These are phyloP conservation scores for Myioborus melanocephalus DNA, from an alignment of 2,797 vertebrate species.

Conservation along the genomic window DNA sequence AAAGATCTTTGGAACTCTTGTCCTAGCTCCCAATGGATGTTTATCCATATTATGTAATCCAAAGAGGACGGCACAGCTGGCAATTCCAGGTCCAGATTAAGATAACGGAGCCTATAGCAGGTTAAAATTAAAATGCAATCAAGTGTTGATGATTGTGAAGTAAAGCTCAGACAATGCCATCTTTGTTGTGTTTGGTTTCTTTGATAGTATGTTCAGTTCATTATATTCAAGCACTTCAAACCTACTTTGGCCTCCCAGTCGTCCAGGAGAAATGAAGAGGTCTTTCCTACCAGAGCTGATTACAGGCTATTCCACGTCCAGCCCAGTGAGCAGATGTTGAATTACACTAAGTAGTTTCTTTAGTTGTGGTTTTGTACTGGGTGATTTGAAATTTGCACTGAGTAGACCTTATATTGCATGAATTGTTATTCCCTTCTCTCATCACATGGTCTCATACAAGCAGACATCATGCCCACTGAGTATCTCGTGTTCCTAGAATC, in stretches of 20 bases:
- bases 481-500: background rate
- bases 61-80: constrained; percentile 25
- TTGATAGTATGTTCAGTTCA: background rate
- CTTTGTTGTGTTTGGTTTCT: background rate
- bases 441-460: no score
- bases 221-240: background rate
- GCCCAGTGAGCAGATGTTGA: background rate
- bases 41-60: background rate
- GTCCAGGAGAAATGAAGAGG: background rate
- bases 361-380: no score
- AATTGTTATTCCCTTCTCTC: no score
- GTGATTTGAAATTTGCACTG: no score
- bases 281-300: background rate
- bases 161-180: background rate
- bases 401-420: no score
- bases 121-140: constrained; percentile 8
- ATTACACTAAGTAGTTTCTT: no score
- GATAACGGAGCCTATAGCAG: background rate
- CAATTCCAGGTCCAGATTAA: background rate
- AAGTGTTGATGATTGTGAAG: background rate
- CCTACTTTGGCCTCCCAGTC: background rate
- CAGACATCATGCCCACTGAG: fast-evolving
- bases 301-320: background rate
- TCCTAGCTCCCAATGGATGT: background rate
- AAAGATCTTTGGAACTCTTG: constrained; percentile 5